Evolutionary conservation across 1,140 invertebrate genomes (phyloP).

Genomic region (Ceratosolen solmsi): DNA sequence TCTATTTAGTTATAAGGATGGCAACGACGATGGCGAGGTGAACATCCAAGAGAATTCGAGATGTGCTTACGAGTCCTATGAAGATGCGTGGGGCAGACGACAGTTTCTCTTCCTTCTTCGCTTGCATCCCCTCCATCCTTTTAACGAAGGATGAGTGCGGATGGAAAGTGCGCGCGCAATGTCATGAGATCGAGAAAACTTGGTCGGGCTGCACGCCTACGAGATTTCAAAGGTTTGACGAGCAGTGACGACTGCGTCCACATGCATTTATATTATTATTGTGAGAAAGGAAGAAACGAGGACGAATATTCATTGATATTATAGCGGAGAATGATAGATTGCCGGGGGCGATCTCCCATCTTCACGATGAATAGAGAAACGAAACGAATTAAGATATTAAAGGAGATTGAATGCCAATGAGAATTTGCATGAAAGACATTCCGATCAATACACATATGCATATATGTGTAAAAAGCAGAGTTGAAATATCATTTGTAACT

Average conservation of each 20-base stretch:
- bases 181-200: constrained; percentile 27
- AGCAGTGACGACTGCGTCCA: not conserved
- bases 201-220: not conserved
- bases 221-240: not conserved
- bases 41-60: constrained; percentile 36
- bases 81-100: not conserved
- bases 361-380: not conserved
- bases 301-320: not conserved
- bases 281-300: not conserved
- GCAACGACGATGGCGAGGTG: not conserved
- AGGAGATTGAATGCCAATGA: not conserved
- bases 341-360: not conserved
- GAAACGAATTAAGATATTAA: not conserved
- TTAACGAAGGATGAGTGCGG: not conserved
- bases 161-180: constrained; percentile 12
- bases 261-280: too few species aligned
- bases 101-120: not conserved
- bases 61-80: not conserved
- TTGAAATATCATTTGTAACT: too few species aligned
- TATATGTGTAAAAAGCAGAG: too few species aligned
- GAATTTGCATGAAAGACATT: not conserved
- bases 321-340: not conserved
- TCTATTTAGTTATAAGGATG: constrained; percentile 36
- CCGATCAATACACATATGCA: too few species aligned
- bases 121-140: not conserved